These are phyloP conservation scores for Galaxias olidus DNA, from an alignment of 2,797 vertebrate genomes.

Conservation along the genomic window DNA sequence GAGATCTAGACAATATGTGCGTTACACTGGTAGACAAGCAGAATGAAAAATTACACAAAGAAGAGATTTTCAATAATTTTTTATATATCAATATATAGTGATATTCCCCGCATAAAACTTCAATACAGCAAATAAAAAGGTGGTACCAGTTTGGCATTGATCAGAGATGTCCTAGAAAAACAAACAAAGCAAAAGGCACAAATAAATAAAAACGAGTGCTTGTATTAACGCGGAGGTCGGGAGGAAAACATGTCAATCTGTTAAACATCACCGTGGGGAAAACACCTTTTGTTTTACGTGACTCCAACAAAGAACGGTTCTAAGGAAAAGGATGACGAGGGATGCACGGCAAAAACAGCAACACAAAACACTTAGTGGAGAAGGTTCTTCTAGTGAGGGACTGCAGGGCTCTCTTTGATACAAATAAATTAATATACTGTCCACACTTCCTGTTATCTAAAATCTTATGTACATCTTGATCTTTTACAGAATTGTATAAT, in stretches of 20 bases:
- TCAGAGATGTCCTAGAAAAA: conserved; percentile 31
- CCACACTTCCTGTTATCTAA: conserved; percentile 75
- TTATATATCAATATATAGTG: conserved; percentile 81
- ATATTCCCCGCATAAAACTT: conserved; percentile 71
- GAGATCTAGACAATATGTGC: too few relatives aligned
- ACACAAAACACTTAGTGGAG: conserved; percentile 73
- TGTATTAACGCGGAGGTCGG: conserved; percentile 30
- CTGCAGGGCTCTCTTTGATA: conserved; percentile 67
- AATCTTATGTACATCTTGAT: conserved; percentile 80
- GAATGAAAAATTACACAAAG: conserved; percentile 3
- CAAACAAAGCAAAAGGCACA: conserved; percentile 52
- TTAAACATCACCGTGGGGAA: conserved; percentile 5
- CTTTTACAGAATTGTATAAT: conserved; percentile 76
- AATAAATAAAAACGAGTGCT: conserved; percentile 45
- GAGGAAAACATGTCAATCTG: conserved; percentile 32
- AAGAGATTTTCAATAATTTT: conserved; percentile 56
- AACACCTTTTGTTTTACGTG: conserved; percentile 35
- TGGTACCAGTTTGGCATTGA: conserved; percentile 65
- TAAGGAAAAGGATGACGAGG: conserved; percentile 38
- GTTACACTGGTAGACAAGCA: too few relatives aligned
- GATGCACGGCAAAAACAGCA: conserved; percentile 65
- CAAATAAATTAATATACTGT: conserved; percentile 78
- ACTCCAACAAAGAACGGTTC: conserved; percentile 34
- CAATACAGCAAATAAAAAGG: conserved; percentile 68
- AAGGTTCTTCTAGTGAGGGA: conserved; percentile 68